Conservation (phyloP, 2,797 vertebrate species). For the Hemibagrus guttatus region DNA sequence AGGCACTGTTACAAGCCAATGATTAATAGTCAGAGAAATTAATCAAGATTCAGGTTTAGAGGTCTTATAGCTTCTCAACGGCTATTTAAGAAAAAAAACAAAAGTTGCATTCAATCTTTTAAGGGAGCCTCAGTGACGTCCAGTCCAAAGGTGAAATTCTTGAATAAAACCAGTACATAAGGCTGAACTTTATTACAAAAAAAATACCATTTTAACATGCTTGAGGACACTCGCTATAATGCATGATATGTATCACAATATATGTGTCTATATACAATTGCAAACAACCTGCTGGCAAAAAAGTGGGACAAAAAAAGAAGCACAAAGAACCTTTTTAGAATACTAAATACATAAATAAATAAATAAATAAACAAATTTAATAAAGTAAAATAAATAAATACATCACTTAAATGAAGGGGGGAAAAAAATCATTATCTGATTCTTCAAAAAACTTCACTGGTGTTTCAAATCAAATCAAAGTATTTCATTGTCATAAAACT, state of each 20-base stretch:
- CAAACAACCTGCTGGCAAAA: neutral
- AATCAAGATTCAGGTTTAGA: conserved; percentile 10
- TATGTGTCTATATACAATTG: neutral
- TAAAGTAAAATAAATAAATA: too few species aligned
- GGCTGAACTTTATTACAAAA: neutral
- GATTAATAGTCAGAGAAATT: conserved; percentile 40
- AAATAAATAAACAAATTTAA: too few species aligned
- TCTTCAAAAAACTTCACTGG: too few species aligned
- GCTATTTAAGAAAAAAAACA: neutral
- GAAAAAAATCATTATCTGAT: too few species aligned
- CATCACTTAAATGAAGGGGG: too few species aligned
- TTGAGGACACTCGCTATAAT: neutral
- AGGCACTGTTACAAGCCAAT: neutral
- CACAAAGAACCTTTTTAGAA: too few species aligned
- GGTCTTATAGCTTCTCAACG: conserved; percentile 4
- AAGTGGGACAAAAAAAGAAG: neutral
- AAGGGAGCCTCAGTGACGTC: neutral
- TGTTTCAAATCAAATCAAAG: too few species aligned
- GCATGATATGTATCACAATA: neutral
- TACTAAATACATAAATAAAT: too few species aligned
- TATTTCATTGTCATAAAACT: neutral
- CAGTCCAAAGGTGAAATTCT: neutral
- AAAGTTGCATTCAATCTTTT: neutral
- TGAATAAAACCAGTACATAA: neutral
- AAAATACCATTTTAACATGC: neutral